A percentile compares a stretch with the other conserved stretches of the same genome.
Evolutionary conservation across 2,888 invertebrate species (phyloP).

Genomic region (Omphaloscelis lunosa): DNA sequence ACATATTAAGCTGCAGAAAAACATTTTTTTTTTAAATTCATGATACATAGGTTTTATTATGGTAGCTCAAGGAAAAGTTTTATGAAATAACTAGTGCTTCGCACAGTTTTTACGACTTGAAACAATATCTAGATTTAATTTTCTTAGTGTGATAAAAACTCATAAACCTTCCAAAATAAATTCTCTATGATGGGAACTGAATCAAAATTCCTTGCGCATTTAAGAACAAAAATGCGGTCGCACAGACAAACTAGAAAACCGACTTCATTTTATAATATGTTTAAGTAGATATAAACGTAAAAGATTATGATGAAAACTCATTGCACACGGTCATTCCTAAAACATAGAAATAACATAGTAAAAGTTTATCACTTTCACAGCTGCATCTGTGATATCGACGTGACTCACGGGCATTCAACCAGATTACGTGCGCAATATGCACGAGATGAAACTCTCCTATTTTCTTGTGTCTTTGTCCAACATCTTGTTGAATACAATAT

Average conservation of each 20-base stretch:
- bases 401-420: conserved; percentile 29
- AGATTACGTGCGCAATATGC: conserved; percentile 47
- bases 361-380: conserved; percentile 45
- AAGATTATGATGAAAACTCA: conserved; percentile 14
- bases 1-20: not conserved
- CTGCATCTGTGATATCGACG: conserved; percentile 41
- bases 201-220: too few relatives aligned
- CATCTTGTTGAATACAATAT: not conserved
- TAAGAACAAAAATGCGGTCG: not conserved
- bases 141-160: not conserved
- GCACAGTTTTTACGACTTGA: not conserved
- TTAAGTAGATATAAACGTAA: not conserved
- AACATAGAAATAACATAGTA: conserved; percentile 5
- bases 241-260: not conserved
- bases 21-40: not conserved
- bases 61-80: not conserved
- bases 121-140: too few relatives aligned
- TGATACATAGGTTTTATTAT: too few relatives aligned
- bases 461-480: not conserved
- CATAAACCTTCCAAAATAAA: too few relatives aligned
- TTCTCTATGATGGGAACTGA: too few relatives aligned
- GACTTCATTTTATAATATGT: not conserved
- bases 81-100: not conserved
- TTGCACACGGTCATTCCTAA: conserved; percentile 3
- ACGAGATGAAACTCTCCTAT: conserved; percentile 13